phyloP scores from a whole-genome alignment of 2,113 vertebrate species.

The Beaufortia kweichowensis region DNA sequence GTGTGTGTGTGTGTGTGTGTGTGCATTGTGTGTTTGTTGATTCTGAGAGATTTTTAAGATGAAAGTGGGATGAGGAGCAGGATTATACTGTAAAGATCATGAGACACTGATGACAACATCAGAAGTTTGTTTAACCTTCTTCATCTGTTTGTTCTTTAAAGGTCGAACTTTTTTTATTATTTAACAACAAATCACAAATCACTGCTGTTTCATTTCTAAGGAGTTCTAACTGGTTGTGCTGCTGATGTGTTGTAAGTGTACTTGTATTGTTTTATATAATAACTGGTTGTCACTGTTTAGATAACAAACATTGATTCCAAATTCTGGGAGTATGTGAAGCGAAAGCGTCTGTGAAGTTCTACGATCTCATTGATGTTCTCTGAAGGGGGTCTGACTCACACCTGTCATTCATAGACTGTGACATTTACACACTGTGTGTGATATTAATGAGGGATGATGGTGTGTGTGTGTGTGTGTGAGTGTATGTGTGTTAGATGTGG shows the following conservation, averaged over 20 bases:
- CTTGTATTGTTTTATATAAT: not conserved
- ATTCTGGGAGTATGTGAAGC: not conserved
- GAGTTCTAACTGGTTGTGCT: not conserved
- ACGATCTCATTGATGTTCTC: not conserved
- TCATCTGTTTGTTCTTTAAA: not conserved
- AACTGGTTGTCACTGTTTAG: too few species aligned
- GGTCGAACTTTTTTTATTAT: not conserved
- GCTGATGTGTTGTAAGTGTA: not conserved
- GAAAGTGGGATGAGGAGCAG: not conserved
- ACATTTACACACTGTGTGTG: slow-evolving; percentile 51
- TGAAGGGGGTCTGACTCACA: slow-evolving; percentile 32
- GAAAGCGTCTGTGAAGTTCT: slow-evolving; percentile 21
- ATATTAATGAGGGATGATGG: too few species aligned
- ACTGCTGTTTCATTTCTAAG: not conserved
- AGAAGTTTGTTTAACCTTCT: too few species aligned
- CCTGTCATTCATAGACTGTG: slow-evolving; percentile 40
- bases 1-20: too few species aligned
- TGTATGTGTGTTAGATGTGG: too few species aligned
- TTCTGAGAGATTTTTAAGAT: not conserved
- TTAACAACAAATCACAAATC: not conserved
- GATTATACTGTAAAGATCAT: not conserved
- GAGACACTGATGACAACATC: not conserved
- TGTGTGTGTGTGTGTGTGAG: too few species aligned
- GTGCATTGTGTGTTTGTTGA: not conserved
- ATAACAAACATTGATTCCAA: too few species aligned